Evolutionary conservation across 2,113 vertebrate genomes (phyloP), one percentile per base, ranked within the genome.

Genomic region (Onychostruthus taczanowskii): DNA sequence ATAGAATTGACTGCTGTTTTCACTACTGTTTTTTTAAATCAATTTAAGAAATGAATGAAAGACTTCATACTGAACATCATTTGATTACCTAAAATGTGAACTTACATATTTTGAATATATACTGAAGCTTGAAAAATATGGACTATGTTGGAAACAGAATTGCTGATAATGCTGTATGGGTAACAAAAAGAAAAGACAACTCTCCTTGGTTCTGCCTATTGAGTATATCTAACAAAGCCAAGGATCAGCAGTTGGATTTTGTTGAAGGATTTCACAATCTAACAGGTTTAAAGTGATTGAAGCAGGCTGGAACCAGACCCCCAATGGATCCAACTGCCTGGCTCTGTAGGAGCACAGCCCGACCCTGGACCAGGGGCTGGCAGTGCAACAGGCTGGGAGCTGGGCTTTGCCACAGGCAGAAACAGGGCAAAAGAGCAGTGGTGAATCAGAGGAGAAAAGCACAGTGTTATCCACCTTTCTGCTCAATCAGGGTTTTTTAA

Each of bases 21-120:
- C 68, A 43, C 17, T 64, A 6, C 17, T 46, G 27, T 3, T 55
- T 84, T 43, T 50, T 68, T 13, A 47, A 72, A 58, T 31, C 13
- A 20, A 4, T 63, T 55, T 84, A 56, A 49, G 41, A 80, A 77
- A 64, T 37, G 2, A 89, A 64, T 61, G 9, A 61, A 93, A 68
- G 19, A 3, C 0, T 3, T 73, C 9, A 30, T 30, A 68, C 12
- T 55, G 28, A 59, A 55, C 43, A 56, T 56, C 0, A 43, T 77
- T 84, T 68, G 7, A 35, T 21, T 77, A 23, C 33, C 11, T 62
- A 46, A 61, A 87, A 73, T 37, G 8, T 67, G n/a, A 79, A 52
- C 12, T 78, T 76, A 47, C 0, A 0, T 80, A 47, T 59, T 87
- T 82, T 63, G 30, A 33, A 7, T 66, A 15, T 41, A 59, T 66